These are phyloP conservation scores for Hydractinia echinata DNA, from an alignment of 30 jellyfish, hydroid and myxozoan genomes.

Conservation along the genomic window DNA sequence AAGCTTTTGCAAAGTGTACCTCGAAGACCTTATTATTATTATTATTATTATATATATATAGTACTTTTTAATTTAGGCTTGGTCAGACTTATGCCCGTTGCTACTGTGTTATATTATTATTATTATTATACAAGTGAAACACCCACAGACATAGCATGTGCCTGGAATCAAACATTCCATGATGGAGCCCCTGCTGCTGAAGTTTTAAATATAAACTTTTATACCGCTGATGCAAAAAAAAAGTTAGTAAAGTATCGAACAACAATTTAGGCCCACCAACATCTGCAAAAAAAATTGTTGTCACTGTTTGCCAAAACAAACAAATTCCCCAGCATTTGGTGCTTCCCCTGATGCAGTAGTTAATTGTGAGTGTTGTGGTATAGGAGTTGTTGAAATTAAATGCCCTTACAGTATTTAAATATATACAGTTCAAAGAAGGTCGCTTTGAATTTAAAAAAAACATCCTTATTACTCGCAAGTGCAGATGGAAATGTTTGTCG, in stretches of 20 bases:
- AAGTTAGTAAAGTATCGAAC: neutral
- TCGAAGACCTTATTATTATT: neutral
- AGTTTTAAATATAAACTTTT: neutral
- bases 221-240: neutral
- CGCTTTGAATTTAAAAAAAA: too few relatives aligned
- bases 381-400: neutral
- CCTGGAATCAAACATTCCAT: constrained; percentile 5
- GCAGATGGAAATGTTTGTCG: too few relatives aligned
- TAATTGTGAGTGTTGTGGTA: neutral
- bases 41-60: too few relatives aligned
- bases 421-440: too few relatives aligned
- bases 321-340: neutral
- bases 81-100: neutral
- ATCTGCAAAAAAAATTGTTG: neutral
- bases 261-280: neutral
- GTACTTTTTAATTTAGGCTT: neutral
- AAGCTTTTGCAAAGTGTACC: neutral
- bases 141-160: constrained; percentile 1
- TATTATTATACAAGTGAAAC: too few relatives aligned
- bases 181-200: neutral
- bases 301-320: neutral
- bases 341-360: neutral
- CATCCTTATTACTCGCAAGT: too few relatives aligned
- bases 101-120: neutral
- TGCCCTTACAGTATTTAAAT: too few relatives aligned